A percentile compares a stretch with the other conserved stretches of the same genome.
phyloP scores from a whole-genome alignment of 2,113 vertebrate species.

The Malurus elegans region DNA sequence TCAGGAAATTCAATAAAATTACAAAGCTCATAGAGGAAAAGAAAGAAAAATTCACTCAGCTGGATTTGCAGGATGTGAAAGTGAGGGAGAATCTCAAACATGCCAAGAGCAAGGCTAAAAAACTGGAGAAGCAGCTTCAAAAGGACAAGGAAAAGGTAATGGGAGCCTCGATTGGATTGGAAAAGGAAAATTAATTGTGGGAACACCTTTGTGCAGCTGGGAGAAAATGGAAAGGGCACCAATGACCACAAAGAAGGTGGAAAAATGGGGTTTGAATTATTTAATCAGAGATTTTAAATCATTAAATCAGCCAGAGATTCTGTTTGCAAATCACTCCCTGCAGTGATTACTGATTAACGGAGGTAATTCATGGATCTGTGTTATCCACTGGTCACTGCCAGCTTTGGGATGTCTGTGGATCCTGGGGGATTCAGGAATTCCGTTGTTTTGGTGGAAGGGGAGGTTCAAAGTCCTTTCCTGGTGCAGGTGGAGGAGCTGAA shows the following conservation, averaged over 20 bases:
- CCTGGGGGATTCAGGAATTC: background rate
- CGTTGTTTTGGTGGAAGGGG: fast-evolving
- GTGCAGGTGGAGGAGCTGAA: slow-evolving; percentile 85
- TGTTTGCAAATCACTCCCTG: background rate
- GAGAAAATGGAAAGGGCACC: background rate
- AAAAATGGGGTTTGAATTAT: background rate
- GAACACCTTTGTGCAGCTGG: background rate
- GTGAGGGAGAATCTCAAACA: slow-evolving; percentile 93
- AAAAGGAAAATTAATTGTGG: background rate
- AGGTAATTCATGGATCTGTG: background rate
- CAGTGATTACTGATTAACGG: background rate
- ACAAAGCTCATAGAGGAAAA: slow-evolving; percentile 85
- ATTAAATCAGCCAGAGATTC: background rate
- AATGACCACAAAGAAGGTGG: background rate
- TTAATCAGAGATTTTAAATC: background rate
- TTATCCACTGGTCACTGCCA: background rate
- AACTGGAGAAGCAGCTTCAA: slow-evolving; percentile 89
- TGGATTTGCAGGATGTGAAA: slow-evolving; percentile 95
- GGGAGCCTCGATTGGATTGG: background rate
- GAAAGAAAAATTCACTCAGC: slow-evolving; percentile 90
- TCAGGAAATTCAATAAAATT: slow-evolving; percentile 87
- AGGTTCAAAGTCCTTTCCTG: background rate
- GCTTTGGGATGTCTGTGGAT: background rate
- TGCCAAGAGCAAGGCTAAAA: slow-evolving; percentile 87
- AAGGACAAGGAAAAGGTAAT: slow-evolving; percentile 94